phyloP scores from a whole-genome alignment of 2,888 invertebrate genomes.

The Alloplasta piceator region DNA sequence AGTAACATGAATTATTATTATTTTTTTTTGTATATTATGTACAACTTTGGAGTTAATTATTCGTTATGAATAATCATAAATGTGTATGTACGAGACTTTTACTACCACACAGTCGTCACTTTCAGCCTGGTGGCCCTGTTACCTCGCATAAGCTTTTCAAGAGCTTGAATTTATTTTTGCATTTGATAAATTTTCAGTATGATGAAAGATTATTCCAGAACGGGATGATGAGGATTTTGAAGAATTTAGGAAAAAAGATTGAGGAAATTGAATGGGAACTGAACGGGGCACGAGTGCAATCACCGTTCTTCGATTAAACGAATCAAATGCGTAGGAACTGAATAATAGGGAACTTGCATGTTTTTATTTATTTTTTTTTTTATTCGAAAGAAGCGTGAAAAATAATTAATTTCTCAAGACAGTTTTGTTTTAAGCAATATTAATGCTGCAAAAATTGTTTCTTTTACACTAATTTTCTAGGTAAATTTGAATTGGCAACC shows the following conservation, averaged over 20 bases:
- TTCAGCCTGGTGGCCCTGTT: conserved; percentile 82
- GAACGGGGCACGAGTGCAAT: conserved; percentile 41
- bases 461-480: too few species aligned
- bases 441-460: too few species aligned
- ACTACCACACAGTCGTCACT: conserved; percentile 82
- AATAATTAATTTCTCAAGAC: too few species aligned
- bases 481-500: too few species aligned
- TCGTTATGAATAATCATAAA: not conserved
- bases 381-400: too few species aligned
- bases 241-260: conserved; percentile 1
- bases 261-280: conserved; percentile 8
- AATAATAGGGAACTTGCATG: not conserved
- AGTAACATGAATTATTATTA: too few species aligned
- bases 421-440: too few species aligned
- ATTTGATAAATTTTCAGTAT: conserved; percentile 68
- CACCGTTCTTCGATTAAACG: conserved; percentile 21
- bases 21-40: too few species aligned
- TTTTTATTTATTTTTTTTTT: too few species aligned
- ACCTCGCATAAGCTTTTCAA: conserved; percentile 72
- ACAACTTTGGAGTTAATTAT: not conserved
- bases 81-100: conserved; percentile 78
- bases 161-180: conserved; percentile 76
- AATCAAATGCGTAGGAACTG: conserved; percentile 57
- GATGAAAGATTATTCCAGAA: not conserved
- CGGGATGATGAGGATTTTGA: not conserved